Evolutionary conservation across 2,888 invertebrate genomes (phyloP).

Genomic region (Ennomos quercinarius): DNA sequence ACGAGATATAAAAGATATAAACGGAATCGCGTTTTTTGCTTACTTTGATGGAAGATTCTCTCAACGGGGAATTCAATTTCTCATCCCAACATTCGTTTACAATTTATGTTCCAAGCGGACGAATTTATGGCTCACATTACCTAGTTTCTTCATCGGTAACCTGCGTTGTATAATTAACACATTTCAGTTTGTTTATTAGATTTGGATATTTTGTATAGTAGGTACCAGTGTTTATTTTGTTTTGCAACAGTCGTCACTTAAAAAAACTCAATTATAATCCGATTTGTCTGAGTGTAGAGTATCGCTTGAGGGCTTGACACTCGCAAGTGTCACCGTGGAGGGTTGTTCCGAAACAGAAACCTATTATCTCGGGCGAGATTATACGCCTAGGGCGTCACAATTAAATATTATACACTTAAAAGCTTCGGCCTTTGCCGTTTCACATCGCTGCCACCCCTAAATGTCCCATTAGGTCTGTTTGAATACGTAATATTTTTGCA

Average conservation of each 20-base stretch:
- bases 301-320: constrained; percentile 70
- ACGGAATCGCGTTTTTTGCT: constrained; percentile 86
- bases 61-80: constrained; percentile 83
- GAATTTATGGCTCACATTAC: constrained; percentile 62
- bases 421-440: constrained; percentile 86
- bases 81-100: constrained; percentile 75
- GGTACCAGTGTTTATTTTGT: constrained; percentile 46
- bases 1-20: constrained; percentile 86
- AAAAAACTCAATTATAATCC: constrained; percentile 82
- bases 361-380: constrained; percentile 86
- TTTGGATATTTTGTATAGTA: constrained; percentile 1
- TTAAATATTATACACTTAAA: constrained; percentile 86
- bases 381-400: constrained; percentile 86
- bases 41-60: constrained; percentile 84
- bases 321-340: constrained; percentile 81
- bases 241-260: constrained; percentile 65
- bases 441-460: constrained; percentile 85
- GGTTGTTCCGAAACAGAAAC: constrained; percentile 85
- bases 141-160: constrained; percentile 31
- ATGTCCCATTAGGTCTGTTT: constrained; percentile 86
- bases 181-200: constrained; percentile 19
- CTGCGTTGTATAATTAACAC: constrained; percentile 21
- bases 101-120: constrained; percentile 69
- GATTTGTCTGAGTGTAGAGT: constrained; percentile 80
- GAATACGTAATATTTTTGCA: constrained; percentile 86